phyloP scores from a whole-genome alignment of 2,113 vertebrate genomes.

The Hemichromis elongatus region DNA sequence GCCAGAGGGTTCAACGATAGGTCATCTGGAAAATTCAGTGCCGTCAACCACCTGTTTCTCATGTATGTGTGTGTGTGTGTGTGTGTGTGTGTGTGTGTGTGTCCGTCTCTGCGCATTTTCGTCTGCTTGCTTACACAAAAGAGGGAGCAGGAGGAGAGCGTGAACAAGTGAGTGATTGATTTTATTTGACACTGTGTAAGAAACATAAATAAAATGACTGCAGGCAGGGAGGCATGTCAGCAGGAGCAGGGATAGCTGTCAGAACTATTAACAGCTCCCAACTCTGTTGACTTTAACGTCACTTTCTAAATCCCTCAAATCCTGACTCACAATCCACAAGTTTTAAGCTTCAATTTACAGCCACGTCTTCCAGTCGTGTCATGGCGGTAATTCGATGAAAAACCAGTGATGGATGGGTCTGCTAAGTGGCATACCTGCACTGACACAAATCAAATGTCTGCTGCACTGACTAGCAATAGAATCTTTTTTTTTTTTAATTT shows the following conservation, averaged over 20 bases:
- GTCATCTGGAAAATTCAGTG: conserved; percentile 17
- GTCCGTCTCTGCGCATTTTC: neutral
- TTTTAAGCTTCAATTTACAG: conserved; percentile 9
- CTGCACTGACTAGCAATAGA: neutral
- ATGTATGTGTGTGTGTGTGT: neutral
- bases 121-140: neutral
- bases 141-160: neutral
- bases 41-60: neutral
- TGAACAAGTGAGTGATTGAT: conserved; percentile 31
- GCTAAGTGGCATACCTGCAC: neutral
- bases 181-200: conserved; percentile 38
- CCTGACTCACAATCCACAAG: neutral
- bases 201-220: conserved; percentile 35
- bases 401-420: neutral
- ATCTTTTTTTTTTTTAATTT: neutral
- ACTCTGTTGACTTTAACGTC: conserved; percentile 1
- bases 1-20: conserved; percentile 38
- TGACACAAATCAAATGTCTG: neutral
- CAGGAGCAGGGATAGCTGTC: conserved; percentile 24
- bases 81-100: neutral
- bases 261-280: neutral
- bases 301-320: conserved; percentile 12
- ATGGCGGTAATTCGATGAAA: neutral
- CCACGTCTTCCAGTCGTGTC: neutral
- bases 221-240: conserved; percentile 13